Evolutionary conservation across 2,113 vertebrate species (phyloP).

Genomic region (Oreochromis tanganicae): DNA sequence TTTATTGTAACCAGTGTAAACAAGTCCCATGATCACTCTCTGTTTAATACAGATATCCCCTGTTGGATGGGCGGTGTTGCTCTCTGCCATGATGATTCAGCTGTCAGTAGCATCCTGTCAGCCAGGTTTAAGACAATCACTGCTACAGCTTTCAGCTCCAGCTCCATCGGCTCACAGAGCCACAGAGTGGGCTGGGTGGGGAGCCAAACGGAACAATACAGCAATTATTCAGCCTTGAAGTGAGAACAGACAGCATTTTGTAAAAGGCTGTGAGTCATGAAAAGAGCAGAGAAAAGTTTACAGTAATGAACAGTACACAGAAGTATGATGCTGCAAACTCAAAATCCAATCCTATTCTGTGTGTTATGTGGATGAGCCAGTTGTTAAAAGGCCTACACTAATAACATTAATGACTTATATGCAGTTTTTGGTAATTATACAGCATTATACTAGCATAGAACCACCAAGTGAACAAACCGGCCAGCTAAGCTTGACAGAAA

Average conservation of each 20-base stretch:
- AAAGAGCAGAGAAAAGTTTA: neutral
- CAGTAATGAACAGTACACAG: neutral
- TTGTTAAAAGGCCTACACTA: neutral
- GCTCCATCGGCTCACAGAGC: neutral
- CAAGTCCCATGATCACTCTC: neutral
- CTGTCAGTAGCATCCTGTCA: slow-evolving; percentile 4
- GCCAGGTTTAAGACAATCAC: neutral
- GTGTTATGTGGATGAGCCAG: neutral
- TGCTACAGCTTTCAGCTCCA: neutral
- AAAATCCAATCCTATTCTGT: neutral
- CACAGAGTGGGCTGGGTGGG: neutral
- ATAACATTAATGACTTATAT: neutral
- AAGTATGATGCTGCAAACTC: neutral
- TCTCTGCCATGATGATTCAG: neutral
- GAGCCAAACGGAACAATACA: neutral
- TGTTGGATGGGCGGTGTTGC: neutral
- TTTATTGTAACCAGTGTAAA: neutral
- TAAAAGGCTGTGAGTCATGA: slow-evolving; percentile 20
- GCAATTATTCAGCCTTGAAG: slow-evolving; percentile 47
- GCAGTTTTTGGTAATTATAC: neutral
- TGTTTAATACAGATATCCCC: neutral
- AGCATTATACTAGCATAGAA: neutral
- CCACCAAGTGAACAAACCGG: neutral
- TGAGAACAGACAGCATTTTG: slow-evolving; percentile 39
- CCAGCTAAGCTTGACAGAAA: neutral